A percentile compares a stretch with the other conserved stretches of the same genome.
These are phyloP conservation scores for Amitus sp. DNA, from an alignment of 2,888 invertebrate genomes.

Conservation along the genomic window DNA sequence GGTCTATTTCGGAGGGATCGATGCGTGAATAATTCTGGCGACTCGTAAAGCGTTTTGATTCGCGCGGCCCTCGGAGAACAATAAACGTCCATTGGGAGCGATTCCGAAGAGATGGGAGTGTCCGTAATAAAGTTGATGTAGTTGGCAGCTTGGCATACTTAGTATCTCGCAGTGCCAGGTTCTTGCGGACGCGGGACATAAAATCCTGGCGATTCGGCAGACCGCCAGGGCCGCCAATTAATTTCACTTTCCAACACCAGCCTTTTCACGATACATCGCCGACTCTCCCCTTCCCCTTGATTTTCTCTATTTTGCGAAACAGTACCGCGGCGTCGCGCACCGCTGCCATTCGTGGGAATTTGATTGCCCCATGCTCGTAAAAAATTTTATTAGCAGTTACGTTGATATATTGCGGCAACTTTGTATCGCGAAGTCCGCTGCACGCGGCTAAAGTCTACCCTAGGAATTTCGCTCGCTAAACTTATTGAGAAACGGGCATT, in stretches of 20 bases:
- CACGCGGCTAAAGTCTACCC: neutral
- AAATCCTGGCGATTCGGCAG: slow-evolving; percentile 27
- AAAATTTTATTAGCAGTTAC: slow-evolving; percentile 41
- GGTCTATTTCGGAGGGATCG: too few relatives aligned
- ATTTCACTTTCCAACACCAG: slow-evolving; percentile 33
- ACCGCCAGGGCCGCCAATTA: slow-evolving; percentile 27
- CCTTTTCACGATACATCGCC: slow-evolving; percentile 8
- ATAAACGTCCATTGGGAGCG: slow-evolving; percentile 33
- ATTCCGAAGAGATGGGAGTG: slow-evolving; percentile 38
- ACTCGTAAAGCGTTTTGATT: slow-evolving; percentile 33
- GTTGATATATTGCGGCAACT: slow-evolving; percentile 38
- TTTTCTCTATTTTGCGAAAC: slow-evolving; percentile 29
- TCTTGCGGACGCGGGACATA: slow-evolving; percentile 14
- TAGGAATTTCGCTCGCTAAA: neutral
- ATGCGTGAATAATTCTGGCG: slow-evolving; percentile 22
- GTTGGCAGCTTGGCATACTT: slow-evolving; percentile 31
- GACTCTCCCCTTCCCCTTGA: neutral
- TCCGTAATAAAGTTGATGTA: slow-evolving; percentile 33
- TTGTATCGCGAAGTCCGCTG: slow-evolving; percentile 25
- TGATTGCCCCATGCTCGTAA: slow-evolving; percentile 37
- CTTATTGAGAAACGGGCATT: slow-evolving; percentile 11
- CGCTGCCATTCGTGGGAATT: slow-evolving; percentile 39
- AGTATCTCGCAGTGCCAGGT: slow-evolving; percentile 19
- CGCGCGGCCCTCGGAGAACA: slow-evolving; percentile 22
- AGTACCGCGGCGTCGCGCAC: slow-evolving; percentile 26